These are phyloP conservation scores for Petaurus breviceps DNA, from an alignment of 2,113 vertebrate genomes.

Conservation along the genomic window DNA sequence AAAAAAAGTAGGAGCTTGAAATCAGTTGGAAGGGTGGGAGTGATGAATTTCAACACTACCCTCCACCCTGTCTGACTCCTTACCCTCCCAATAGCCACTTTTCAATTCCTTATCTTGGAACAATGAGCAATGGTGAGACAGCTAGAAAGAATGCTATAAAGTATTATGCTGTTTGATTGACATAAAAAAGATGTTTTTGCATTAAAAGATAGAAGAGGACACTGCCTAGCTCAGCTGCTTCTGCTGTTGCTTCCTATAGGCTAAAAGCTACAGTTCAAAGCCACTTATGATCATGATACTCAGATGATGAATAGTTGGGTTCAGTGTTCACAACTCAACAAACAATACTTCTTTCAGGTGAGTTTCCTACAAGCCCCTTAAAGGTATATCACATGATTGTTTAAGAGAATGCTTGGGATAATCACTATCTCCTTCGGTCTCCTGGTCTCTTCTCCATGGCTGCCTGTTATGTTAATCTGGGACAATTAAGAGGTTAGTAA, in stretches of 20 bases:
- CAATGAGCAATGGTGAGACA: neutral
- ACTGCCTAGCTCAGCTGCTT: neutral
- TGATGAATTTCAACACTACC: neutral
- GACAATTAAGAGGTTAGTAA: neutral
- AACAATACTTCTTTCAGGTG: neutral
- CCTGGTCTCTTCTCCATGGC: neutral
- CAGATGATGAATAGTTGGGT: neutral
- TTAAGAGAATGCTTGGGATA: neutral
- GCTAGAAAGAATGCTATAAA: neutral
- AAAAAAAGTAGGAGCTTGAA: neutral
- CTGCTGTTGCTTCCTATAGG: neutral
- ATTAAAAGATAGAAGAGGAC: neutral
- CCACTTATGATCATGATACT: neutral
- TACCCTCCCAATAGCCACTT: conserved; percentile 28
- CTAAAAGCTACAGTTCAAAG: neutral
- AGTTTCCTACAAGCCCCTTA: conserved; percentile 11
- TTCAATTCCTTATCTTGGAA: neutral
- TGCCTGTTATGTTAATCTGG: neutral
- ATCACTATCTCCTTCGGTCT: neutral
- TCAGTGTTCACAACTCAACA: neutral
- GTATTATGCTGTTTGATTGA: neutral
- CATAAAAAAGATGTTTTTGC: neutral
- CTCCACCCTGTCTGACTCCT: neutral
- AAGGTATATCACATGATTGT: neutral
- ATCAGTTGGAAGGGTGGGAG: neutral